A percentile compares a stretch with the other conserved stretches of the same genome.
phyloP scores from a whole-genome alignment of 1,140 invertebrate species.

The Rhopalosiphum padi region DNA sequence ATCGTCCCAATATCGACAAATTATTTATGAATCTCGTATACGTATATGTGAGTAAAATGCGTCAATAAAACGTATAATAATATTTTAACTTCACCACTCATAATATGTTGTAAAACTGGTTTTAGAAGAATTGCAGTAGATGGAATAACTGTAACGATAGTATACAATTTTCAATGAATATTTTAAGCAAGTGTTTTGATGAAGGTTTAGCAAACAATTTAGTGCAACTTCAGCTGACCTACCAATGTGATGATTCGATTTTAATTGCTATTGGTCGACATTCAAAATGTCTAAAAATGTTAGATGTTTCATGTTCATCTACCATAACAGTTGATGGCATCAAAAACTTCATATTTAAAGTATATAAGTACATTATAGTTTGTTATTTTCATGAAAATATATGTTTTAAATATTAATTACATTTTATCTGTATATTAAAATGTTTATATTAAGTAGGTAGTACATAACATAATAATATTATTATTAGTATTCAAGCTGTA shows the following conservation, averaged over 20 bases:
- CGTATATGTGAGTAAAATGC: neutral
- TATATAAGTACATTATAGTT: neutral
- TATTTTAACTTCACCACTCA: neutral
- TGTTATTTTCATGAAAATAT: neutral
- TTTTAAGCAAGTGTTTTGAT: neutral
- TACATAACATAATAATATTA: no score
- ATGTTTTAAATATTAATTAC: neutral
- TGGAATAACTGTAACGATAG: neutral
- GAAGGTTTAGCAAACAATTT: neutral
- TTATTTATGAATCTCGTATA: constrained; percentile 8
- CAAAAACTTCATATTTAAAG: neutral
- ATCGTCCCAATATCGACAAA: neutral
- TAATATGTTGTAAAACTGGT: neutral
- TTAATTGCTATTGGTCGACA: neutral
- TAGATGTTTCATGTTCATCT: neutral
- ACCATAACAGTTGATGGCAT: neutral
- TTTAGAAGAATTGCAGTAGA: neutral
- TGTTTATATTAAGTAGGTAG: neutral
- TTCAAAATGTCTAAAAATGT: neutral
- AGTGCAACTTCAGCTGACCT: neutral
- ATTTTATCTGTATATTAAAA: neutral
- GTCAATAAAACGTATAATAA: neutral
- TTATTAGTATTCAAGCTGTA: no score
- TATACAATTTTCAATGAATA: constrained; percentile 5
- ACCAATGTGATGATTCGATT: neutral